These are phyloP conservation scores for Gila orcuttii DNA, from an alignment of 2,113 vertebrate species.

Conservation along the genomic window DNA sequence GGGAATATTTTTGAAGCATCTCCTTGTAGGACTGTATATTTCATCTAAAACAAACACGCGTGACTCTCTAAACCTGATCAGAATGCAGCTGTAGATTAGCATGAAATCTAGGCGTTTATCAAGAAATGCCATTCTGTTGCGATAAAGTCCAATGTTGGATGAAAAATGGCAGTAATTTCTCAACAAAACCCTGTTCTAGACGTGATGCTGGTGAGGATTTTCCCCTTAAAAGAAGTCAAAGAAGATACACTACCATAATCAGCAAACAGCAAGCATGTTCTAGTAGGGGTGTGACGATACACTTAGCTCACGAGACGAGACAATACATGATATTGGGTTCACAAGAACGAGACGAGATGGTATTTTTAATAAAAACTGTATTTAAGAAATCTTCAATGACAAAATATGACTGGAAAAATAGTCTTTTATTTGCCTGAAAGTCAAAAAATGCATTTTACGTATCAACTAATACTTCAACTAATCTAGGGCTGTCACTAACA, in stretches of 20 bases:
- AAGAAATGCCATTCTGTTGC: neutral
- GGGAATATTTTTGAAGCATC: neutral
- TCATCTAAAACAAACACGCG: slow-evolving; percentile 26
- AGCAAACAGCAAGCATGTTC: neutral
- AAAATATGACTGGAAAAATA: no score
- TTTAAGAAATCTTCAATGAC: no score
- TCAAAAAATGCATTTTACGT: no score
- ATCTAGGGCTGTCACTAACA: no score
- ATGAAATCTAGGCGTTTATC: slow-evolving; percentile 3
- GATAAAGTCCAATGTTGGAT: neutral
- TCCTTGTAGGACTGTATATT: neutral
- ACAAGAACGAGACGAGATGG: no score
- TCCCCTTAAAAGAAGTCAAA: neutral
- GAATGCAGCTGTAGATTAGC: neutral
- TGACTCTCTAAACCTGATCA: slow-evolving; percentile 15
- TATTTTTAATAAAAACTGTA: no score
- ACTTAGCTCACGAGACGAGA: no score
- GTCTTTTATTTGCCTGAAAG: no score
- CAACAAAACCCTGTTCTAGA: neutral
- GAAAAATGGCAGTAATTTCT: neutral
- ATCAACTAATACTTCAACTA: no score
- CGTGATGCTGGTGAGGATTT: neutral
- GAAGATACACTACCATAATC: neutral
- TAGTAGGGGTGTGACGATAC: neutral
- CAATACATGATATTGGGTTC: no score